These are phyloP conservation scores for Cephus rjabovi DNA, from an alignment of 2,888 invertebrate species.

Conservation along the genomic window DNA sequence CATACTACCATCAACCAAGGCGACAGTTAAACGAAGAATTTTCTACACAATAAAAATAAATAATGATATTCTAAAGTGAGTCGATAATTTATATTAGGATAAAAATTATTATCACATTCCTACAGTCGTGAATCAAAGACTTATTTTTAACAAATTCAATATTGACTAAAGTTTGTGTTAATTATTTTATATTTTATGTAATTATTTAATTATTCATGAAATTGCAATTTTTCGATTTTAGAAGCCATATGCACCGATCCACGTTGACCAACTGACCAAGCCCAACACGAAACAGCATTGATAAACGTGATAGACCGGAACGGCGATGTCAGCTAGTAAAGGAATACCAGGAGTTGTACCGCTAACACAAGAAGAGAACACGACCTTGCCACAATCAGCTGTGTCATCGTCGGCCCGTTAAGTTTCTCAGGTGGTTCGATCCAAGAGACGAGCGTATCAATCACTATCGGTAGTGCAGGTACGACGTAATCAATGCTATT, in stretches of 20 bases:
- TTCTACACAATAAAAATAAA: too few species aligned
- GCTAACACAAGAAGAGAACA: slow-evolving; percentile 51
- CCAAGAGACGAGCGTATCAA: slow-evolving; percentile 53
- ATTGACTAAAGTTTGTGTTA: too few species aligned
- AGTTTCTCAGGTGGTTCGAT: slow-evolving; percentile 42
- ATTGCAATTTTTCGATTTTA: background rate
- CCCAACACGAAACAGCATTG: slow-evolving; percentile 34
- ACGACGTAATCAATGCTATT: slow-evolving; percentile 55
- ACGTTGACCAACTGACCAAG: slow-evolving; percentile 59
- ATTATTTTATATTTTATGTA: too few species aligned
- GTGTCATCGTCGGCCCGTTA: slow-evolving; percentile 65
- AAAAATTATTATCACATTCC: too few species aligned
- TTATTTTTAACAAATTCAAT: too few species aligned
- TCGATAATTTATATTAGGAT: too few species aligned
- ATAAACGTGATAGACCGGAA: slow-evolving; percentile 33
- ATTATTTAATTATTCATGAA: too few species aligned
- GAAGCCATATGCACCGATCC: slow-evolving; percentile 7
- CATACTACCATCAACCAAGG: too few species aligned
- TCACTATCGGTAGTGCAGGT: slow-evolving; percentile 61
- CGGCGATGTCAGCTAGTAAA: slow-evolving; percentile 37
- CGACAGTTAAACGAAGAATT: too few species aligned
- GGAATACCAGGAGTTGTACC: slow-evolving; percentile 56
- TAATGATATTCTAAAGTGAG: too few species aligned
- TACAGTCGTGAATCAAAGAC: too few species aligned
- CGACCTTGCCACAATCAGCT: slow-evolving; percentile 61